These are phyloP conservation scores for Pagetopsis macropterus DNA, from an alignment of 2,797 vertebrate species.

Conservation along the genomic window DNA sequence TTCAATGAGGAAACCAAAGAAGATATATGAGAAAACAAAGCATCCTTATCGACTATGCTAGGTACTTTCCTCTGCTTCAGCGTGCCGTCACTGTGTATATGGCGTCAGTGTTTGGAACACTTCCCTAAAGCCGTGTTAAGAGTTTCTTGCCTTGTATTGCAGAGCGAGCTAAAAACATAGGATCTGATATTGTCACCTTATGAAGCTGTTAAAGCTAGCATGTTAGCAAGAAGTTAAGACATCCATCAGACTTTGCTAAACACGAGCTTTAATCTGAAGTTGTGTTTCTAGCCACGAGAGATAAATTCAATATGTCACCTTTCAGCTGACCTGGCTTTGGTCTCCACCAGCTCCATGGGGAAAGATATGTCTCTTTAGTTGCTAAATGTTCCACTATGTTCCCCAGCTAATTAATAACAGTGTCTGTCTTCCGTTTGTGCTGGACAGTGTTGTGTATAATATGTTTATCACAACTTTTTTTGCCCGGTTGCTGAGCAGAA, in stretches of 20 bases:
- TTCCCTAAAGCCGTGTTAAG: neutral
- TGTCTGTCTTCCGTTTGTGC: no score
- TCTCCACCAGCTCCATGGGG: neutral
- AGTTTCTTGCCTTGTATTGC: neutral
- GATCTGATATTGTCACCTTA: neutral
- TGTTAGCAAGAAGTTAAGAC: neutral
- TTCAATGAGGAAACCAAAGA: slow-evolving; percentile 23
- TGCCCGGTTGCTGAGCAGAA: no score
- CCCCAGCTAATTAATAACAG: neutral
- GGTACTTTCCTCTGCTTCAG: slow-evolving; percentile 30
- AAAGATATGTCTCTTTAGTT: neutral
- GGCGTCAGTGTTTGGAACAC: neutral
- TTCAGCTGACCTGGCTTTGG: neutral
- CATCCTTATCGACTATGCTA: neutral
- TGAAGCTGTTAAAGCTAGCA: neutral
- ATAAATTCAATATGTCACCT: neutral
- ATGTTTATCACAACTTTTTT: no score
- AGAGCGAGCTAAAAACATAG: neutral
- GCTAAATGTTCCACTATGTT: neutral
- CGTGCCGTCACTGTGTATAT: slow-evolving; percentile 10
- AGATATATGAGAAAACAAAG: slow-evolving; percentile 12
- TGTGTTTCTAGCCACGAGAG: neutral
- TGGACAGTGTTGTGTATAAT: no score
- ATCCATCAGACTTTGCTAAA: neutral
- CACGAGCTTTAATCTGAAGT: neutral